A percentile compares a stretch with the other conserved stretches of the same genome.
Conservation (phyloP, 2,888 invertebrate genomes). For the Epiblema foenella region DNA sequence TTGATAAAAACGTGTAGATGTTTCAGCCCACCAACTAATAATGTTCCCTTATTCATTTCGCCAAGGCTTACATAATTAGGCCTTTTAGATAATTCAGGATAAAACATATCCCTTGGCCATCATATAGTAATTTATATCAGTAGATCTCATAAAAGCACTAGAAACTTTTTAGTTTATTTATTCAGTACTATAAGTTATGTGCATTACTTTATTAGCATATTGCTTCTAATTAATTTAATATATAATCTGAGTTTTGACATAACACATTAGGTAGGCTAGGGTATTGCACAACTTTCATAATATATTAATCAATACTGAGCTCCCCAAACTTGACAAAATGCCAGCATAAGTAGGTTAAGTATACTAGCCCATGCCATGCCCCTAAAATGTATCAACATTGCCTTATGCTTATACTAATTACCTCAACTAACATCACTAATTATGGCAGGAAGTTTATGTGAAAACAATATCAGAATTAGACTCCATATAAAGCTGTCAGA, state of each 20-base stretch:
- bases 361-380: conserved; percentile 11
- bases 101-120: background rate
- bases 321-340: conserved; percentile 16
- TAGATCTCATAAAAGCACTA: background rate
- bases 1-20: no score
- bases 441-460: background rate
- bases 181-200: background rate
- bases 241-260: no score
- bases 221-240: background rate
- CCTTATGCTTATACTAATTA: conserved; percentile 6
- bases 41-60: background rate
- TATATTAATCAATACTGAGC: conserved; percentile 22
- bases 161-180: background rate
- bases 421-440: conserved; percentile 1
- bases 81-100: background rate
- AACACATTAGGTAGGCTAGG: no score
- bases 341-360: conserved; percentile 30
- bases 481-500: background rate
- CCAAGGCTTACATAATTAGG: no score
- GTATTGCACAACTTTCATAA: conserved; percentile 25
- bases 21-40: background rate
- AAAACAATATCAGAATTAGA: background rate
- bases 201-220: background rate
- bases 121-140: no score
- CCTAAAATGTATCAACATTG: conserved; percentile 8